Base-by-base conservation (phyloP, 1,140 invertebrate species). In the Orius laevigatus region DNA sequence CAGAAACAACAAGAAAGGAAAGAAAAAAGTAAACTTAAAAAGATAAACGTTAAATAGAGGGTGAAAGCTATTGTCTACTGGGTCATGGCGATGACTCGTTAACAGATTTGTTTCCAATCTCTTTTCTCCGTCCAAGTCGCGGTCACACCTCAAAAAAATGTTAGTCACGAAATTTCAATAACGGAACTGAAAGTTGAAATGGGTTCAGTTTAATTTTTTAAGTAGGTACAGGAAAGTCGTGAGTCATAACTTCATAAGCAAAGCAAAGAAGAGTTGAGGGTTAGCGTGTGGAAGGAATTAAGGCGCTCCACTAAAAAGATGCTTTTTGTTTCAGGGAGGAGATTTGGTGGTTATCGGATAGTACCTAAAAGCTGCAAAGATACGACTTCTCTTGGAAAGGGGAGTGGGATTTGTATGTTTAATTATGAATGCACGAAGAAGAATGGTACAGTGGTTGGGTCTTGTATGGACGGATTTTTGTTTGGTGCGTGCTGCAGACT, bases 401-500 rank as follows among this genome's bases (percentile, higher is more conserved):
- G 63, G 46, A 57, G 59, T 58, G 72, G 83, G n/a, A 78, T 88
- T 57, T 93, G 89, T 64, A 91, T 92, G 84, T 93, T 92, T 66
- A 90, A 90, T 64, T 86, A 89, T 58, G 85, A 93, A 61, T 93
- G 89, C 62, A 71, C 72, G 6, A 76, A 80, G 48, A 67, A 81
- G 51, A 76, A 76, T 8, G 88, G 89, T 2, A 74, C 81, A 58
- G 83, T 91, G 0, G 80, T 91, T 0, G 84, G 85, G 0, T 78
- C 87, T 4, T 93, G 89, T 57, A 85, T 90, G 75, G 86, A 92
- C 60, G 84, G 84, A 1, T 89, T 92, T 59, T 70, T 92, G 3
- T 91, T 91, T 58, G 88, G 88, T 5, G 84, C 86, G 3, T 93
- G 88, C 61, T 93, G 88, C 57, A 78, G 81, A 57, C 62, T 81